Base-by-base conservation (phyloP, 2,113 vertebrate genomes). In the Ictidomys tridecemlineatus region DNA sequence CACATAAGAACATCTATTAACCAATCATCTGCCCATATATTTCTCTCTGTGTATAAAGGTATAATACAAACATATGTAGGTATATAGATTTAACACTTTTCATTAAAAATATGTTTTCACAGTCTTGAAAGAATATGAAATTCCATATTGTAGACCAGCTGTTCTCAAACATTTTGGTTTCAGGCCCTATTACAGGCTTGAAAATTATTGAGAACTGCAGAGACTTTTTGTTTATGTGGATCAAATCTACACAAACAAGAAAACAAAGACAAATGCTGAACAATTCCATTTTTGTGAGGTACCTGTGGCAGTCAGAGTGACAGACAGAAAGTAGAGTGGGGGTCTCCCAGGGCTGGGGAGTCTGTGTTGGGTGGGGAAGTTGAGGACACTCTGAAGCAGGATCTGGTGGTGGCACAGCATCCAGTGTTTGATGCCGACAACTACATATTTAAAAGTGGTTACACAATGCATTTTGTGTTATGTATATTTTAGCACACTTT, bases 251-350 rank as follows among this genome's bases (percentile, higher is more conserved):
- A 53, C 51, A 53, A 53, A 14, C 51, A 14, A 53, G 51, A 53
- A 4, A 53, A 4, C 51, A 53, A 45, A 45, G 51, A 53, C 51
- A 53, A 53, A 53, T 53, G 51, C 51, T 4, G 51, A 53, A 53
- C 51, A 14, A 53, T 53, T 53, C 14, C 51, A 53, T 13, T 53
- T 53, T 16, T 4, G 13, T 53, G 51, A 53, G 51, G 51, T 53
- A 53, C 4, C 22, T 0, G n/a, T 42, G 7, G 34, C 5, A 37
- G 2, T 45, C n/a, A 18, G 0, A 42, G 5, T 22, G 2, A 12
- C 6, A 42, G 42, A 45, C 42, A 45, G 58, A 28, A n/a, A 5
- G 56, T 4, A 30, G 42, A 58, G 42, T 1, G 39, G 79, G 4
- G 51, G 51, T 14, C 26, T 8, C 13, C 24, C 42, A 45, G 42